Base-by-base conservation (phyloP, 2,888 invertebrate genomes). In the Eristalis arbustorum region DNA sequence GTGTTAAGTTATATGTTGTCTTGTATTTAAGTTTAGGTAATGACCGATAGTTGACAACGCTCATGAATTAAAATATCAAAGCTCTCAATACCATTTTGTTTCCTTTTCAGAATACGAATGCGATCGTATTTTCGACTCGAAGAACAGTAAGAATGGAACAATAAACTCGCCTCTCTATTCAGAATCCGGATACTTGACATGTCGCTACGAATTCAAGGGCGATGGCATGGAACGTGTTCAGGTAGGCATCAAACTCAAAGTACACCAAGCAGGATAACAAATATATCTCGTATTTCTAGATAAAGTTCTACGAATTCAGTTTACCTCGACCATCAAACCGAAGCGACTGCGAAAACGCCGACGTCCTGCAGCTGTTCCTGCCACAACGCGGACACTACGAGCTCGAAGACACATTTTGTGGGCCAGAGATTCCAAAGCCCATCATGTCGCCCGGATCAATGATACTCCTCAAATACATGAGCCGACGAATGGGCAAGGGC, bases 361-460 rank as follows among this genome's bases (percentile, higher is more conserved):
- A 93, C 88, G 91, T 91, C 1, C 81, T 93, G 2, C 91, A 91
- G 75, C 87, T 97, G 14, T 96, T 96, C 92, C 96, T 98, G 67
- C 95, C 96, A 90, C 96, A 97, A 77, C 96, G 97, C 69, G 97
- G 97, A 1, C 94, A 96, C 89, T 95, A 96, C 93, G 97, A 98
- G 91, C 96, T 97, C 91, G 96, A 98, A 76, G 97, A 97, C 90
- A 96, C 96, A 31, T 97, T 97, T 91, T 99, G 99, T 91, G 98
- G 98, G 49, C 95, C 95, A 88, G 91, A 90, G 63, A 93, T 96
- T 72, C 98, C 98, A 0, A 96, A 96, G 89, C 97, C 97, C 78
- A 94, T 98, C 88, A 98, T 99, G 98, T 98, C 98, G 80, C 97
- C 96, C 91, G 97, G 97, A 59, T 96, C 97, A 68, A 95, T 96